A percentile compares a stretch with the other conserved stretches of the same genome.
phyloP scores from a whole-genome alignment of 2,888 invertebrate species.

The Hanleya hanleyi region DNA sequence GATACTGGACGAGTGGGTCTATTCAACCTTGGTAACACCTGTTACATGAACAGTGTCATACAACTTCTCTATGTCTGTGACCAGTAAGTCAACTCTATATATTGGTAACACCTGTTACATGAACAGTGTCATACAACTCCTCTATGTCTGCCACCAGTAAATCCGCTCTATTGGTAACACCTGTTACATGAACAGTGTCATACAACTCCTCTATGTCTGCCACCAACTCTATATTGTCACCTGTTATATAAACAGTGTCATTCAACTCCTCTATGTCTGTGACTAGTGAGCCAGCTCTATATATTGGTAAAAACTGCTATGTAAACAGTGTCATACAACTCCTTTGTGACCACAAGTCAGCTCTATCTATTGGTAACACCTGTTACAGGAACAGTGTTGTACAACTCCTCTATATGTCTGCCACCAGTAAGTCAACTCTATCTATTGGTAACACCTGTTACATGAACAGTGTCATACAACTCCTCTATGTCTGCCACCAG shows the following conservation, averaged over 20 bases:
- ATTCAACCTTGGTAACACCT: slow-evolving; percentile 89
- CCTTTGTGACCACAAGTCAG: slow-evolving; percentile 81
- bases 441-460: slow-evolving; percentile 94
- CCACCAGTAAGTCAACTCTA: too few species aligned
- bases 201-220: too few species aligned
- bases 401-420: too few species aligned
- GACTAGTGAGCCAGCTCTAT: slow-evolving; percentile 80
- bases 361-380: too few species aligned
- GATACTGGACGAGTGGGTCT: slow-evolving; percentile 81
- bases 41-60: slow-evolving; percentile 91
- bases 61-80: slow-evolving; percentile 89
- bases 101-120: slow-evolving; percentile 94
- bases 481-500: slow-evolving; percentile 86
- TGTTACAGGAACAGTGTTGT: too few species aligned
- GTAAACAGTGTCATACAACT: slow-evolving; percentile 92
- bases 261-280: slow-evolving; percentile 88
- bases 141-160: slow-evolving; percentile 85
- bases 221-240: too few species aligned
- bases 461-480: slow-evolving; percentile 91
- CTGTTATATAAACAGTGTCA: slow-evolving; percentile 91
- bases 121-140: slow-evolving; percentile 89
- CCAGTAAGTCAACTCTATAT: too few species aligned
- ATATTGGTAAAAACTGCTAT: slow-evolving; percentile 93
- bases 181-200: too few species aligned
- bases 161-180: too few species aligned